Conservation (phyloP, 2,888 invertebrate genomes). For the Chorisops tibialis region DNA sequence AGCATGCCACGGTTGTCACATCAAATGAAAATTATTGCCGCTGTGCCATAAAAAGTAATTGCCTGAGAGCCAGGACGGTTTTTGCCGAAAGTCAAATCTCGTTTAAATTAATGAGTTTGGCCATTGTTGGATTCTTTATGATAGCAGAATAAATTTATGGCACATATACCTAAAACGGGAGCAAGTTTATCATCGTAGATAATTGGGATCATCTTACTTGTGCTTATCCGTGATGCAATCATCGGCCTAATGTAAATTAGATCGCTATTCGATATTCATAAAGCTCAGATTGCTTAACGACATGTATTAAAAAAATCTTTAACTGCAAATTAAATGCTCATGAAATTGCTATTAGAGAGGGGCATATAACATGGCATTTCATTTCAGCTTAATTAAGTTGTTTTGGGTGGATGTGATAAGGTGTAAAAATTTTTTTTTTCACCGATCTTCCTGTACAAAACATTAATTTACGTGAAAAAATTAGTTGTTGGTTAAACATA, state of each 20-base stretch:
- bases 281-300: slow-evolving; percentile 1
- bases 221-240: background rate
- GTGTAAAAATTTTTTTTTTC: too few relatives aligned
- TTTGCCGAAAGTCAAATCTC: slow-evolving; percentile 33
- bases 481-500: too few relatives aligned
- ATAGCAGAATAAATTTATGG: slow-evolving; percentile 29
- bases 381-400: too few relatives aligned
- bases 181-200: background rate
- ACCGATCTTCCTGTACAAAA: too few relatives aligned
- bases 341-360: too few relatives aligned
- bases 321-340: too few relatives aligned
- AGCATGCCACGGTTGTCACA: slow-evolving; percentile 32
- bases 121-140: slow-evolving; percentile 35
- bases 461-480: too few relatives aligned
- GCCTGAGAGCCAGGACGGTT: slow-evolving; percentile 28
- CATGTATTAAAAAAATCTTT: too few relatives aligned
- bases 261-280: slow-evolving; percentile 32
- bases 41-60: slow-evolving; percentile 34
- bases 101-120: slow-evolving; percentile 35
- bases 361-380: too few relatives aligned
- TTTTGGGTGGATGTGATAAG: too few relatives aligned
- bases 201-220: background rate
- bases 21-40: slow-evolving; percentile 34
- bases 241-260: slow-evolving; percentile 29
- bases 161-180: background rate